Evolutionary conservation across 2,888 invertebrate species (phyloP).

Genomic region (Hirudinaria manillensis): DNA sequence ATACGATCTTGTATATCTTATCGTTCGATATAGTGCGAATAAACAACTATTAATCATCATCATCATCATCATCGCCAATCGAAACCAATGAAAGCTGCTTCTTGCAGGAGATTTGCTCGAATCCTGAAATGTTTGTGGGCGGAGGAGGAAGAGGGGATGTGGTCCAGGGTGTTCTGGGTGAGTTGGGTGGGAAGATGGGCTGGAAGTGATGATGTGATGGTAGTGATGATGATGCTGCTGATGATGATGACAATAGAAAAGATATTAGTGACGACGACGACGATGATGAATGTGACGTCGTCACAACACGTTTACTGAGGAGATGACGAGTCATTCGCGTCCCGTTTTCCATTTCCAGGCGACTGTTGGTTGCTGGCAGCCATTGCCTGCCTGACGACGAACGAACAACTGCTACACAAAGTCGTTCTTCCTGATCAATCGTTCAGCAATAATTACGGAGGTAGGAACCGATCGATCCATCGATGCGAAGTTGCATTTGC

Average conservation of each 20-base stretch:
- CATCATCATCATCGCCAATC: background rate
- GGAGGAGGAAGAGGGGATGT: slow-evolving; percentile 96
- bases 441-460: slow-evolving; percentile 57
- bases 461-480: slow-evolving; percentile 25
- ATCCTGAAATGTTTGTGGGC: slow-evolving; percentile 78
- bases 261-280: too few species aligned
- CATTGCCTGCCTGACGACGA: slow-evolving; percentile 84
- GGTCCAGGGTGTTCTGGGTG: slow-evolving; percentile 84
- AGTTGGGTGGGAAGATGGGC: background rate
- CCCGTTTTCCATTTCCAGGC: slow-evolving; percentile 58
- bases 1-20: too few species aligned
- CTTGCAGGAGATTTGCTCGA: slow-evolving; percentile 65
- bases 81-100: too few species aligned
- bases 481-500: too few species aligned
- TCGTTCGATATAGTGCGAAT: too few species aligned
- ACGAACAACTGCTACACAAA: slow-evolving; percentile 78
- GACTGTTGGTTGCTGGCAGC: slow-evolving; percentile 80
- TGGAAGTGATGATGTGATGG: too few species aligned
- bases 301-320: too few species aligned
- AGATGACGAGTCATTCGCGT: too few species aligned
- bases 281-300: too few species aligned
- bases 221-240: slow-evolving; percentile 7
- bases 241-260: background rate
- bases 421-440: slow-evolving; percentile 90
- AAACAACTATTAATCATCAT: too few species aligned